Percentiles rank a stretch among this genome's conserved stretches.
phyloP scores from a whole-genome alignment of 2,888 invertebrate species.

The Phytoseiulus persimilis region DNA sequence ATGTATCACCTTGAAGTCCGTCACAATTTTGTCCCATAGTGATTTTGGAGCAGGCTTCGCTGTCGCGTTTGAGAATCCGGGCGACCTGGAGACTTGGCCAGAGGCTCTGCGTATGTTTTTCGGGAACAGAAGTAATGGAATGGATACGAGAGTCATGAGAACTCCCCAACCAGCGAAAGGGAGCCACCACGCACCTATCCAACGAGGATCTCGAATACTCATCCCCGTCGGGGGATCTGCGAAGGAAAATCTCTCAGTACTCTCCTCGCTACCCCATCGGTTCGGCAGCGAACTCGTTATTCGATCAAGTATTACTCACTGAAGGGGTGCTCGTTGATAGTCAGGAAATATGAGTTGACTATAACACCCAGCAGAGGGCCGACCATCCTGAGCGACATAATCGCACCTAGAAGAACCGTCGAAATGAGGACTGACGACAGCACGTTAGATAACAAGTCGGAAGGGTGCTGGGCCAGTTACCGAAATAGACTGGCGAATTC shows the following conservation, averaged over 20 bases:
- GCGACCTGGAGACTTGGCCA: background rate
- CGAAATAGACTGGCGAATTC: slow-evolving; percentile 19
- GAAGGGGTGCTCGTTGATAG: background rate
- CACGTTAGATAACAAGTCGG: background rate
- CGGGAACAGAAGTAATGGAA: slow-evolving; percentile 18
- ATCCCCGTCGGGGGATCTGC: slow-evolving; percentile 8
- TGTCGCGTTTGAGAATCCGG: too few relatives aligned
- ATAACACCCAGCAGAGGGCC: slow-evolving; percentile 19
- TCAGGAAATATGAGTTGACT: slow-evolving; percentile 26
- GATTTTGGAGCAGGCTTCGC: slow-evolving; percentile 14
- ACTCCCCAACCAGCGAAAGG: slow-evolving; percentile 27
- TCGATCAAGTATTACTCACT: background rate
- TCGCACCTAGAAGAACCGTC: background rate
- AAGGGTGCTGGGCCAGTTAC: background rate
- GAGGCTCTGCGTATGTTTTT: slow-evolving; percentile 22
- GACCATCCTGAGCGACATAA: slow-evolving; percentile 30
- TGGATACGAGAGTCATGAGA: slow-evolving; percentile 10
- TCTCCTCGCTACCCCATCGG: too few relatives aligned
- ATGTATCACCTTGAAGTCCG: background rate
- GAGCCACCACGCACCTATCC: slow-evolving; percentile 27
- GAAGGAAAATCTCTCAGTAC: background rate
- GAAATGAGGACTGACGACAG: background rate
- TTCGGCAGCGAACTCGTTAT: background rate
- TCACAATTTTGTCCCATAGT: background rate
- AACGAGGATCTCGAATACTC: slow-evolving; percentile 26